Percentiles rank a stretch among this genome's conserved stretches.
phyloP scores from a whole-genome alignment of 2,113 vertebrate genomes.

The Mystacornis crossleyi region DNA sequence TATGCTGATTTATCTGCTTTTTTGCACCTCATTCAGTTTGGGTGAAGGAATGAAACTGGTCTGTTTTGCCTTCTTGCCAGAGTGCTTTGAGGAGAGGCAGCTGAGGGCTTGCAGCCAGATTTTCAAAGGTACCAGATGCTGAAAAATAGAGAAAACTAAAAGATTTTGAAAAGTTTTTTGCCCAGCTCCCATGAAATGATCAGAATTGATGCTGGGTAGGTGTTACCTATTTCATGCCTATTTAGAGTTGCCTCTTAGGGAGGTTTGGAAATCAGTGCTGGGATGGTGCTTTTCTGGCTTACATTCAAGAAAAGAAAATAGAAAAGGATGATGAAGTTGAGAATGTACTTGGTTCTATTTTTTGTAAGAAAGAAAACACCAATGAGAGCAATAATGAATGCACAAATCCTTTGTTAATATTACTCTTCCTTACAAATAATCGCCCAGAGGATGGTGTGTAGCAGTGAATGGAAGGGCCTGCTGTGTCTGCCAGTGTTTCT shows the following conservation, averaged over 20 bases:
- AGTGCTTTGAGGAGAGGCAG: background rate
- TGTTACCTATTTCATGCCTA: background rate
- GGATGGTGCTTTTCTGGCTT: background rate
- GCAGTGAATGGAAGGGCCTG: background rate
- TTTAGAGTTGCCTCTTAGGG: background rate
- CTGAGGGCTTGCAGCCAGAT: background rate
- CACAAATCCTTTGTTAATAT: background rate
- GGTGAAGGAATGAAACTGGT: background rate
- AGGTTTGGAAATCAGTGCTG: background rate
- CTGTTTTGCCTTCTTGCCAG: slow-evolving; percentile 2
- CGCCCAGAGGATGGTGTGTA: background rate
- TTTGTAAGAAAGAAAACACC: background rate
- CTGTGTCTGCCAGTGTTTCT: background rate
- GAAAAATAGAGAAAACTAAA: background rate
- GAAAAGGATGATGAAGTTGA: background rate
- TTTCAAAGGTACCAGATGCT: slow-evolving; percentile 1
- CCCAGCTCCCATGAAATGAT: background rate
- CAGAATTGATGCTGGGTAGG: background rate
- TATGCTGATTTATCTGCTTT: background rate
- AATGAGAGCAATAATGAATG: background rate
- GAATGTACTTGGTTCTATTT: background rate
- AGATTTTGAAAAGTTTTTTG: background rate
- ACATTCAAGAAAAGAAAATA: background rate
- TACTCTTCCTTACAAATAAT: background rate
- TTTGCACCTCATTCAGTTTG: slow-evolving; percentile 9